Evolutionary conservation across 2,113 vertebrate species (phyloP).

Genomic region (Syrrhaptes paradoxus): DNA sequence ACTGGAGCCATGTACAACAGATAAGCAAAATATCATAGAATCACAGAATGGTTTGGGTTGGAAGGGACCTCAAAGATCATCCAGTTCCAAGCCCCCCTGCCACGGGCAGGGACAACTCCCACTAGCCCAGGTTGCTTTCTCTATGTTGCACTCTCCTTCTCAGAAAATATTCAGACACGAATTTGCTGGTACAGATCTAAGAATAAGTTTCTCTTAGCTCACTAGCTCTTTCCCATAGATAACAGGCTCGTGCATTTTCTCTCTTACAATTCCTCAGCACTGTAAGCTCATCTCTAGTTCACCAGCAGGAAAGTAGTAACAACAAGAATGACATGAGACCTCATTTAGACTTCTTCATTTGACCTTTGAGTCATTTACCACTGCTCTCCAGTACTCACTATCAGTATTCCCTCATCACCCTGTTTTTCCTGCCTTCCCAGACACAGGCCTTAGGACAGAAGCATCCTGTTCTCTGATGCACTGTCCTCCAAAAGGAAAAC

Average conservation of each 20-base stretch:
- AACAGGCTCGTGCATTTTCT: not conserved
- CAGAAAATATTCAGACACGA: not conserved
- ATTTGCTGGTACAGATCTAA: not conserved
- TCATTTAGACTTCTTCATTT: not conserved
- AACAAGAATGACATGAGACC: not conserved
- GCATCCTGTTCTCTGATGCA: not conserved
- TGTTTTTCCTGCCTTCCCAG: not conserved
- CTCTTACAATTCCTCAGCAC: not conserved
- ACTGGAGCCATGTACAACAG: not conserved
- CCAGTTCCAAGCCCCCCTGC: no score
- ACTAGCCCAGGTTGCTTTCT: no score
- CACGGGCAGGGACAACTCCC: no score
- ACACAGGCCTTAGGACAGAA: not conserved
- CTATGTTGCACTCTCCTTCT: not conserved
- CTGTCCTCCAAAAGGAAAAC: not conserved
- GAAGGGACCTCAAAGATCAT: no score
- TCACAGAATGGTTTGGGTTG: no score
- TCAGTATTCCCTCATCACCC: not conserved
- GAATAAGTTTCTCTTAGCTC: not conserved
- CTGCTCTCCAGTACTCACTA: not conserved
- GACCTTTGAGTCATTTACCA: not conserved
- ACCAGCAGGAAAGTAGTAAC: not conserved
- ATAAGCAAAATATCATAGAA: not conserved
- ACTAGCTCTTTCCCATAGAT: accelerated
- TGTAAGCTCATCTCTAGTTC: not conserved